phyloP scores from a whole-genome alignment of 2,797 vertebrate species.

The Lagodon rhomboides region DNA sequence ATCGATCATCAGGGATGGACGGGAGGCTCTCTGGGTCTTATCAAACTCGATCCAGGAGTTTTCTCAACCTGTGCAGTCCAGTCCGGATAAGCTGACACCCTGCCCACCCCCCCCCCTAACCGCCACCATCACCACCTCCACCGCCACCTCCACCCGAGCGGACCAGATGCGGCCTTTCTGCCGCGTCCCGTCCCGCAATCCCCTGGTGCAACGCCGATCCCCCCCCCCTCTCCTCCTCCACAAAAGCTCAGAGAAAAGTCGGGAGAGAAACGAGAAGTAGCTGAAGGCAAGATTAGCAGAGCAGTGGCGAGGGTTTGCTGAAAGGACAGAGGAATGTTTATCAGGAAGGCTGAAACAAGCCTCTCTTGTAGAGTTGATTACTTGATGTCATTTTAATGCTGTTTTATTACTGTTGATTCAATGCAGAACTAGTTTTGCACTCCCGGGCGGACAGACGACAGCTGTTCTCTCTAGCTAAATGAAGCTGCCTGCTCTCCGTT shows the following conservation, averaged over 20 bases:
- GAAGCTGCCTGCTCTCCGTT: constrained; percentile 85
- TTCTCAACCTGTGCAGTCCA: constrained; percentile 85
- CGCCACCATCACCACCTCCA: constrained; percentile 7
- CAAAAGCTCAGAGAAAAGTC: constrained; percentile 60
- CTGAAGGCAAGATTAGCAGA: constrained; percentile 56
- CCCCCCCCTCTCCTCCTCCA: constrained; percentile 41
- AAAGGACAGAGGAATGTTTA: constrained; percentile 80
- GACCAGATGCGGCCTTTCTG: constrained; percentile 51
- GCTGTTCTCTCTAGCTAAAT: constrained; percentile 72
- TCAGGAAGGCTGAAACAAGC: constrained; percentile 71
- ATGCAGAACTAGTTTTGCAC: constrained; percentile 86
- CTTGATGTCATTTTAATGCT: constrained; percentile 86
- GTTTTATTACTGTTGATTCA: constrained; percentile 85
- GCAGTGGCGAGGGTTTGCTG: constrained; percentile 67
- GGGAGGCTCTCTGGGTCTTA: constrained; percentile 74
- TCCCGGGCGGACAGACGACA: constrained; percentile 70
- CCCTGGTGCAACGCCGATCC: constrained; percentile 49
- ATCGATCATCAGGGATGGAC: constrained; percentile 83
- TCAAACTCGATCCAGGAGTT: constrained; percentile 71
- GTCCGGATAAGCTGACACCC: constrained; percentile 84
- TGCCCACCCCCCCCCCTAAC: constrained; percentile 2
- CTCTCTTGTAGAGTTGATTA: constrained; percentile 82
- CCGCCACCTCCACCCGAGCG: constrained; percentile 8
- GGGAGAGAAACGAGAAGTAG: constrained; percentile 55
- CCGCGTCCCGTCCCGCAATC: constrained; percentile 49